These are phyloP conservation scores for Catocala fraxini DNA, from an alignment of 2,888 invertebrate genomes.

Conservation along the genomic window DNA sequence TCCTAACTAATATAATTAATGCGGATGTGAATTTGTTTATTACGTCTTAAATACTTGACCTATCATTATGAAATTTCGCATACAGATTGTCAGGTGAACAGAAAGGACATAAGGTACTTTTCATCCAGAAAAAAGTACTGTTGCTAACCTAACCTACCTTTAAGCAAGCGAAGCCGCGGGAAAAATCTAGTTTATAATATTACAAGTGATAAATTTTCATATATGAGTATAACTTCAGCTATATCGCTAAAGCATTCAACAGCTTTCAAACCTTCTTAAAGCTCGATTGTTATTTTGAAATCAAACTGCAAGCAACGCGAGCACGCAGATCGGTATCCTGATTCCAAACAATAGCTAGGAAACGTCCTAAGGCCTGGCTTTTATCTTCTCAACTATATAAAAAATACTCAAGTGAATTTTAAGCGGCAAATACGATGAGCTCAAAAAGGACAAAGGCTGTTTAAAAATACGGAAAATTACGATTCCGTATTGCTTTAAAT, in stretches of 20 bases:
- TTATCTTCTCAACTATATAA: background rate
- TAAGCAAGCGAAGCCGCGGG: too few relatives aligned
- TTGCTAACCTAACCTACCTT: too few relatives aligned
- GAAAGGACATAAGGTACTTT: too few relatives aligned
- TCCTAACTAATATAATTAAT: too few relatives aligned
- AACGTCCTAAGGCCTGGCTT: background rate
- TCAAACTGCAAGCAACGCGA: background rate
- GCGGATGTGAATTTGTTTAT: too few relatives aligned
- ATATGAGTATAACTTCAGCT: too few relatives aligned
- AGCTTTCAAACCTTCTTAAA: background rate
- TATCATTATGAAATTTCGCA: too few relatives aligned
- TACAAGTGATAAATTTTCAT: too few relatives aligned
- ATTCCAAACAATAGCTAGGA: background rate
- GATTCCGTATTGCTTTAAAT: slow-evolving; percentile 16
- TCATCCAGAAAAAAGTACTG: too few relatives aligned
- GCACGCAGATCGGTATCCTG: background rate
- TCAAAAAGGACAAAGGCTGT: slow-evolving; percentile 14
- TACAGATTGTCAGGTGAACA: too few relatives aligned
- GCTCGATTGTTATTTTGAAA: background rate
- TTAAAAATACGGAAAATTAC: slow-evolving; percentile 22
- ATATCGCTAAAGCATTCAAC: background rate
- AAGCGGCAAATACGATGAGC: slow-evolving; percentile 1
- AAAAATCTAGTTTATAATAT: too few relatives aligned
- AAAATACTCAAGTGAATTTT: slow-evolving; percentile 1
- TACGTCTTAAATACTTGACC: too few relatives aligned